Conservation (phyloP, 2,888 invertebrate species). For the Trichacis sp. region DNA sequence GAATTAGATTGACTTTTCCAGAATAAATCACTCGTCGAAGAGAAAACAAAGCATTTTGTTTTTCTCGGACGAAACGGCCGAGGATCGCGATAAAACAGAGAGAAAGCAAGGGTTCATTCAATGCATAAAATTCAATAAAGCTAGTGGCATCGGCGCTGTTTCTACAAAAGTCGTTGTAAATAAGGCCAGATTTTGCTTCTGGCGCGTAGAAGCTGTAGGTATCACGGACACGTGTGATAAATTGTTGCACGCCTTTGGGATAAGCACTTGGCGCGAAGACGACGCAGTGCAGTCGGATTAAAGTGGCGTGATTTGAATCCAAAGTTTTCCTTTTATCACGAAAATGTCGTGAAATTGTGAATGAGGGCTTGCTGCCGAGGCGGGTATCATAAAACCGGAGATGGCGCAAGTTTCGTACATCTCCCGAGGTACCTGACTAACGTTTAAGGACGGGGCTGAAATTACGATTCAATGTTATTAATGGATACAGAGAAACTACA, state of each 20-base stretch:
- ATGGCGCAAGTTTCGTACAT: constrained; percentile 27
- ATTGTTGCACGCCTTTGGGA: constrained; percentile 40
- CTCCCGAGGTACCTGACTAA: constrained; percentile 10
- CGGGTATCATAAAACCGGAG: constrained; percentile 36
- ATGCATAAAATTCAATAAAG: constrained; percentile 44
- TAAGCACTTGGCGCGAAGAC: constrained; percentile 45
- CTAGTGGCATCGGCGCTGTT: constrained; percentile 11
- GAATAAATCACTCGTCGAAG: too few relatives aligned
- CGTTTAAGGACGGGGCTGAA: constrained; percentile 20
- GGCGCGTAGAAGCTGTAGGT: constrained; percentile 36
- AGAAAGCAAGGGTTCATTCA: constrained; percentile 29
- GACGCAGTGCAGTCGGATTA: constrained; percentile 44
- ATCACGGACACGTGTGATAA: constrained; percentile 43
- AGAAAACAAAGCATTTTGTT: too few relatives aligned
- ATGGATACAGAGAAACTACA: constrained; percentile 12
- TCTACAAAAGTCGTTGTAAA: constrained; percentile 34
- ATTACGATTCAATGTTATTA: constrained; percentile 30
- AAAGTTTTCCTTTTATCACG: constrained; percentile 43
- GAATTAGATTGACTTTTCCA: too few relatives aligned
- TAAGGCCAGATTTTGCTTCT: constrained; percentile 42
- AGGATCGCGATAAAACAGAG: neutral
- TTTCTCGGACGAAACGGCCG: neutral
- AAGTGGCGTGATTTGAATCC: constrained; percentile 44
- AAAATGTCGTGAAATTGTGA: constrained; percentile 39
- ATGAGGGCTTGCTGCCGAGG: constrained; percentile 23